Base-by-base conservation (phyloP, 2,113 vertebrate species). In the Kryptolebias marmoratus region DNA sequence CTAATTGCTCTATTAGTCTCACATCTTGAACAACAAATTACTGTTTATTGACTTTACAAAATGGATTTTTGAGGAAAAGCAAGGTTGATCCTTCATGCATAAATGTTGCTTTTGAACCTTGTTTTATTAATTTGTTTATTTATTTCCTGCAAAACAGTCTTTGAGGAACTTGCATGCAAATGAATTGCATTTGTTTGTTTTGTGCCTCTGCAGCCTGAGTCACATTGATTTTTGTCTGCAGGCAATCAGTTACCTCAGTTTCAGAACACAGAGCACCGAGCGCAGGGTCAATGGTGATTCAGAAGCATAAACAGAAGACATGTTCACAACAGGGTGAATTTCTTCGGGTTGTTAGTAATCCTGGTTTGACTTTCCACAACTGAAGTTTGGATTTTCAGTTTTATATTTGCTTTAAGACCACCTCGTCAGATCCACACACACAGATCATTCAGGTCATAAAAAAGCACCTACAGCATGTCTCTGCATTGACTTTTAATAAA, bases 151-250 rank as follows among this genome's bases (percentile, higher is more conserved):
- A 8, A 22, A 42, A 22, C 22, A 65, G 50, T 68, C 75, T 81
- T 48, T 1, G 7, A 78, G 81, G 57, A 66, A 32, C 15, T 59
- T 12, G 14, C 48, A 77, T 88, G 80, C 64, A 81, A 83, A 87
- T 75, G 2, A 50, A 48, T 42, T 42, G 39, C 42, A 44, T 66
- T 75, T 79, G 71, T 79, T 86, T 81, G 13, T 74, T 48, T 82
- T 71, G 44, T 42, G 66, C 76, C 73, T 56, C 60, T 62, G n/a
- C 70, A 27, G 12, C 16, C 68, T 48, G 60, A 80, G 39, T 61
- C 14, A 13, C 71, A 68, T 80, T 42, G 78, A 44, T 80, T 86
- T 77, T 31, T 77, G 73, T 88, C 75, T 83, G 67, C 75, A 68
- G 75, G 74, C 81, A 11, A 69, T 81, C 73, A 66, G 63, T 76